Evolutionary conservation across 1,140 invertebrate species (phyloP), one percentile per base, ranked within the genome.

Genomic region (Drosophila melanica): DNA sequence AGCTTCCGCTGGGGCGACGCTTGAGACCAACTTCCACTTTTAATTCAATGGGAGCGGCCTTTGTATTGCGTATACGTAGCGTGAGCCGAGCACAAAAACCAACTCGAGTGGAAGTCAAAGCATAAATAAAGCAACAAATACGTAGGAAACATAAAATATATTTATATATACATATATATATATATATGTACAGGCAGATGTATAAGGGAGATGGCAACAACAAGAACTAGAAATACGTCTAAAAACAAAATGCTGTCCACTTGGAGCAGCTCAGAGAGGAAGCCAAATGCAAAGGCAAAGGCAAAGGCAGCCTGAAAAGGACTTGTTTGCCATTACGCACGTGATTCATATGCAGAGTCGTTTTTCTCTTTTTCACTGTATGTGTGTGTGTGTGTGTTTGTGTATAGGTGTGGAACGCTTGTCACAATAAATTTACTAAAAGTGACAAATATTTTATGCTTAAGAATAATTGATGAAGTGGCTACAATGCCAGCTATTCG

Each of bases 361-460:
- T 85, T 81, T 86, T 50, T 45, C 45, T 37, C 45, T 47, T 51
- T 54, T 48, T 58, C 63, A 60, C 18, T 42, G 41, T 42, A 16
- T 57, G 58, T 78, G 79, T 67, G 68, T 67, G 62, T 57, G 54
- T 51, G 71, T 53, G 68, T 63, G 59, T 30, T n/a, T n/a, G 37
- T 30, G 51, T 10, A 30, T 37, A 44, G 42, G 53, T 62, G 59
- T 64, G 51, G 18, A 64, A 39, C 42, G 67, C 75, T 79, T 90
- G 86, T 90, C 86, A 90, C 86, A 90, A 90, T 90, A 90, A 90
- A 90, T 90, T 90, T 81, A 90, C 69, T 86, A 90, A 90, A 90
- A 90, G 86, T 90, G 86, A 90, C 86, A 90, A 90, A 90, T 90
- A 90, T 90, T 90, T 90, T 90, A 90, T 90, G 81, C 86, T 90